These are phyloP conservation scores for Machimus rusticus DNA, from an alignment of 2,888 invertebrate species.

Conservation along the genomic window DNA sequence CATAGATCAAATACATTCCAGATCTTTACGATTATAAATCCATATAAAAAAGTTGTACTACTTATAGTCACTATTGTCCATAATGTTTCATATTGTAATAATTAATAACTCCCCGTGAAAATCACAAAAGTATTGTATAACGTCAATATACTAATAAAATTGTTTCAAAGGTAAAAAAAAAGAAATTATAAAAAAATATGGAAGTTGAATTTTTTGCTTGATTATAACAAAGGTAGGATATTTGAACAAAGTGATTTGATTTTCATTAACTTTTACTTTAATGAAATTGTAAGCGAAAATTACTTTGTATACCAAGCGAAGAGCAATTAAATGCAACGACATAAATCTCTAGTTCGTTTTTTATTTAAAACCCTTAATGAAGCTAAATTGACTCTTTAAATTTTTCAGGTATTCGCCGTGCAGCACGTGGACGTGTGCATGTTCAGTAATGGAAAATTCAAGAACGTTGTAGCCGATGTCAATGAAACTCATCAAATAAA, in stretches of 20 bases:
- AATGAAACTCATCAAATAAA: slow-evolving; percentile 71
- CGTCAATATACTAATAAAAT: too few relatives aligned
- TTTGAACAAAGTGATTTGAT: neutral
- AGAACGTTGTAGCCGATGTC: slow-evolving; percentile 74
- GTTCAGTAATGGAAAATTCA: slow-evolving; percentile 91
- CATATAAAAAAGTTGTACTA: too few relatives aligned
- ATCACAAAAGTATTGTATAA: too few relatives aligned
- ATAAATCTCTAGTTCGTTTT: neutral
- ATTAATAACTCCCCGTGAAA: too few relatives aligned
- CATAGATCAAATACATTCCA: too few relatives aligned
- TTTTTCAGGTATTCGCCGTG: slow-evolving; percentile 75
- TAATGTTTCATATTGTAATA: too few relatives aligned
- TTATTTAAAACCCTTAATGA: neutral
- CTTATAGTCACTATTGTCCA: too few relatives aligned
- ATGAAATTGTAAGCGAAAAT: too few relatives aligned
- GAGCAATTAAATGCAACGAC: neutral
- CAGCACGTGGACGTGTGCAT: slow-evolving; percentile 91
- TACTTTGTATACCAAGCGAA: neutral
- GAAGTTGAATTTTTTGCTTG: neutral
- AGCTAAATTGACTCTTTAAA: neutral
- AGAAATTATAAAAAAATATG: neutral
- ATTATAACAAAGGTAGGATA: neutral
- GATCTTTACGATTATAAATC: too few relatives aligned
- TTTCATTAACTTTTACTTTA: neutral
- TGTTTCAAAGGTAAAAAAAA: neutral